phyloP scores from a whole-genome alignment of 2,113 vertebrate genomes.

The Tenebrosternarchus preto region DNA sequence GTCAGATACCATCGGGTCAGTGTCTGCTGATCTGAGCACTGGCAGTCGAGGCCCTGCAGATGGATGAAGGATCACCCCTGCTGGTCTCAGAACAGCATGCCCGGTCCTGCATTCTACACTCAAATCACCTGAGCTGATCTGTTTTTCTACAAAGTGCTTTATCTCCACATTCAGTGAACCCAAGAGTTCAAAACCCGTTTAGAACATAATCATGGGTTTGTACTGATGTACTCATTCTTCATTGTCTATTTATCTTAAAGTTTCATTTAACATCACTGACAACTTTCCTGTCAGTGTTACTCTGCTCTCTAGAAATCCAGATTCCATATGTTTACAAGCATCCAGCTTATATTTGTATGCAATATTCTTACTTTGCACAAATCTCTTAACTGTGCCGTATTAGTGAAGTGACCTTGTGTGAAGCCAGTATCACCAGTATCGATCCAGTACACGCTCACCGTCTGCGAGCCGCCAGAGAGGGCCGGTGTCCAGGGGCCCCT shows the following conservation, averaged over 20 bases:
- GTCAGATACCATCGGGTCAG: slow-evolving; percentile 2
- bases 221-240: neutral
- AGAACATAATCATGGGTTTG: neutral
- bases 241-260: neutral
- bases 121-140: neutral
- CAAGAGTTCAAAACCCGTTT: no score
- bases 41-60: neutral
- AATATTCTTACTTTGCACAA: no score
- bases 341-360: no score
- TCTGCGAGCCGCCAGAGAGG: neutral
- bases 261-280: neutral
- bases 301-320: no score
- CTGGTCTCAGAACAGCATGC: no score
- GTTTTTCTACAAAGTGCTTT: neutral
- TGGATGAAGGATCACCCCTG: no score
- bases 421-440: neutral
- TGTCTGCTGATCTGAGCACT: neutral
- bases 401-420: neutral
- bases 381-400: neutral
- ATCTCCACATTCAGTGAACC: neutral
- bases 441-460: neutral
- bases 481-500: neutral
- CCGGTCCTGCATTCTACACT: neutral
- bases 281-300: no score
- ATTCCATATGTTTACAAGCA: no score